A percentile compares a stretch with the other conserved stretches of the same genome.
These are phyloP conservation scores for Mongoloraphidia duomilia DNA, from an alignment of 2,888 invertebrate genomes.

Conservation along the genomic window DNA sequence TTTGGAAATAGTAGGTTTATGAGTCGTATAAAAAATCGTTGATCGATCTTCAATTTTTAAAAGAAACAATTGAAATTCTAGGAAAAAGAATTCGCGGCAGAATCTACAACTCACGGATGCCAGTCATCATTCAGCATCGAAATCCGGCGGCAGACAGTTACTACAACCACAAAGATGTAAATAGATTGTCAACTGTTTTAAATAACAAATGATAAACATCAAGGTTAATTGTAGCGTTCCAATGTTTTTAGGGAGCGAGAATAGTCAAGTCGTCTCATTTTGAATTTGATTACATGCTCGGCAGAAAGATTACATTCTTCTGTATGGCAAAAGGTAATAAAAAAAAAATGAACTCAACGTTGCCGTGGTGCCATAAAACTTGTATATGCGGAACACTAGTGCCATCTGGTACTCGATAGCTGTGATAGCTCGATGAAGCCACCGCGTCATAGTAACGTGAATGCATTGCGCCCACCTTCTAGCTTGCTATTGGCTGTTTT, in stretches of 20 bases:
- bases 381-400: too few relatives aligned
- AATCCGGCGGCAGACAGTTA: constrained; percentile 42
- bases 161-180: constrained; percentile 50
- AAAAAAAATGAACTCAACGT: background rate
- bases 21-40: too few relatives aligned
- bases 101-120: constrained; percentile 35
- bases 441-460: too few relatives aligned
- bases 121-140: constrained; percentile 39
- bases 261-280: constrained; percentile 57
- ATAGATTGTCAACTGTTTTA: constrained; percentile 18
- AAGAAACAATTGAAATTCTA: constrained; percentile 2
- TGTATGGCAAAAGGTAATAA: constrained; percentile 48
- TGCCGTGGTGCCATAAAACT: too few relatives aligned
- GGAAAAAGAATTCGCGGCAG: constrained; percentile 29
- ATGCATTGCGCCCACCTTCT: too few relatives aligned
- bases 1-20: too few relatives aligned
- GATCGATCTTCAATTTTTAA: background rate
- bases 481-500: too few relatives aligned
- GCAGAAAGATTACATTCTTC: constrained; percentile 60
- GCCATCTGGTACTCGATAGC: too few relatives aligned
- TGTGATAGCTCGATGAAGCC: too few relatives aligned
- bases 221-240: constrained; percentile 4
- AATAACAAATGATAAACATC: background rate
- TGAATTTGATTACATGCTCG: constrained; percentile 56
- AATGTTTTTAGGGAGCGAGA: constrained; percentile 44